phyloP scores from a whole-genome alignment of 2,113 vertebrate genomes.

The Hydropotes inermis region DNA sequence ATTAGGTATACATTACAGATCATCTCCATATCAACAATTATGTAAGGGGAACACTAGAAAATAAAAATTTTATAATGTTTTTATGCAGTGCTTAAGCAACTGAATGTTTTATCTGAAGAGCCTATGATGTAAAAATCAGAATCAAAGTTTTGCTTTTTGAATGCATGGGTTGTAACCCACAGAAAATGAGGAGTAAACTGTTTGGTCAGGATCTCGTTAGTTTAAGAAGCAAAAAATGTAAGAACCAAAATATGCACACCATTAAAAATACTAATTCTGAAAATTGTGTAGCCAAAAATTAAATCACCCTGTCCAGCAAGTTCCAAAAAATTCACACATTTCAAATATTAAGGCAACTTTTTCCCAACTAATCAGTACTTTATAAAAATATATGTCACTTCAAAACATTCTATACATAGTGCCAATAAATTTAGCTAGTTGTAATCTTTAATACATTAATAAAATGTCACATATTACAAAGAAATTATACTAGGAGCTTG shows the following conservation, averaged over 20 bases:
- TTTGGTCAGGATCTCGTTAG: slow-evolving; percentile 78
- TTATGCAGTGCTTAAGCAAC: slow-evolving; percentile 58
- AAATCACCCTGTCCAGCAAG: slow-evolving; percentile 85
- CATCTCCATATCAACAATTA: slow-evolving; percentile 26
- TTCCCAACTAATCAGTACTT: slow-evolving; percentile 83
- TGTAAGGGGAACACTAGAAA: slow-evolving; percentile 60
- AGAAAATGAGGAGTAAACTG: slow-evolving; percentile 63
- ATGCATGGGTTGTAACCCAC: slow-evolving; percentile 64
- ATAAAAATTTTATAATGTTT: slow-evolving; percentile 57
- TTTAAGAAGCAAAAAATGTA: slow-evolving; percentile 62
- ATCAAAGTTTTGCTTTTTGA: slow-evolving; percentile 65
- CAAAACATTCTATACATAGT: slow-evolving; percentile 65
- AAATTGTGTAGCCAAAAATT: slow-evolving; percentile 78
- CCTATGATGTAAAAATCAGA: slow-evolving; percentile 44
- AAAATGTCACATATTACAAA: no score
- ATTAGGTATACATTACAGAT: slow-evolving; percentile 51
- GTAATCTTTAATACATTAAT: no score
- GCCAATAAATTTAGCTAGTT: no score
- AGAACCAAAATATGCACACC: slow-evolving; percentile 75
- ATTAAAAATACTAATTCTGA: slow-evolving; percentile 75
- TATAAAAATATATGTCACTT: slow-evolving; percentile 91
- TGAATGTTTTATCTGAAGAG: slow-evolving; percentile 57
- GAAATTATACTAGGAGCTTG: no score
- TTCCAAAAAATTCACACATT: slow-evolving; percentile 80
- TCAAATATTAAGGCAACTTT: slow-evolving; percentile 90